Evolutionary conservation across 2,888 invertebrate species (phyloP).

Genomic region (Aleiodes testaceus): DNA sequence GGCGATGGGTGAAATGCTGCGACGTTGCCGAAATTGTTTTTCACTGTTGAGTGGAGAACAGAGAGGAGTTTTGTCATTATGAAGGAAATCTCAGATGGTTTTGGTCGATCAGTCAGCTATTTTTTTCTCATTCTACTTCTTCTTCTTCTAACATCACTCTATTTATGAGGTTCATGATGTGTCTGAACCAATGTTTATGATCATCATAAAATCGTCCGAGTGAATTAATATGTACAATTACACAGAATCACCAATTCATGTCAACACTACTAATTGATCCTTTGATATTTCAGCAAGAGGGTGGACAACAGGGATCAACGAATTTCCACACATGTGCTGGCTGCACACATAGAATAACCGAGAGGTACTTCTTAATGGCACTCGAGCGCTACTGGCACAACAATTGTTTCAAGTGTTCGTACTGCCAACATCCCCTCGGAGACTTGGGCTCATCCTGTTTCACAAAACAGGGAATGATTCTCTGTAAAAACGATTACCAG

Average conservation of each 20-base stretch:
- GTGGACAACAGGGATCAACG: constrained; percentile 66
- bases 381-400: constrained; percentile 97
- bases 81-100: background rate
- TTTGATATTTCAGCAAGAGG: constrained; percentile 67
- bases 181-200: no score
- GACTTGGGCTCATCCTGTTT: constrained; percentile 95
- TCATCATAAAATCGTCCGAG: no score
- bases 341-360: constrained; percentile 93
- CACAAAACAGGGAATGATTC: constrained; percentile 93
- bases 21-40: background rate
- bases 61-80: background rate
- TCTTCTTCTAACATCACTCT: no score
- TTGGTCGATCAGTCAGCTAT: background rate
- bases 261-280: constrained; percentile 36
- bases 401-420: constrained; percentile 94
- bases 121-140: no score
- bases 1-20: no score
- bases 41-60: background rate
- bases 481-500: constrained; percentile 96
- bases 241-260: no score
- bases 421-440: constrained; percentile 90
- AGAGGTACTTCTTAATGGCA: constrained; percentile 92
- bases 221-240: no score
- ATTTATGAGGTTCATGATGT: no score
- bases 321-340: constrained; percentile 88